Conservation (phyloP, 2,888 invertebrate species). For the Drosophila meridionalis region DNA sequence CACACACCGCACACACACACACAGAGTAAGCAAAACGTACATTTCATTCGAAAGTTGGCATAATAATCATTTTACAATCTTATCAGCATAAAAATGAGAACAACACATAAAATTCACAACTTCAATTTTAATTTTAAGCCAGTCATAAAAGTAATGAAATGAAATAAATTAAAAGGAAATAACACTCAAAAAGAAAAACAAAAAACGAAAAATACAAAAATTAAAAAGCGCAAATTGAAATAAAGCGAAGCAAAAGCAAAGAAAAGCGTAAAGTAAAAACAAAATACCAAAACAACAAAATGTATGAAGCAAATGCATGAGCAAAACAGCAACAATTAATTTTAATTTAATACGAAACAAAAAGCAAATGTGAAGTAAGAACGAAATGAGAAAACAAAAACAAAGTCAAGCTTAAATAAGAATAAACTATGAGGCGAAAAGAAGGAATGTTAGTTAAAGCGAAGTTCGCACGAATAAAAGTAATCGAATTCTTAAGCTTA, state of each 20-base stretch:
- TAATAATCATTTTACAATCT: conserved; percentile 61
- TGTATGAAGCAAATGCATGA: conserved; percentile 53
- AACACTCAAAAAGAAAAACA: conserved; percentile 38
- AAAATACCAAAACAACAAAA: conserved; percentile 29
- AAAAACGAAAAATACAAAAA: conserved; percentile 22
- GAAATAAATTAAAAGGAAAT: conserved; percentile 57
- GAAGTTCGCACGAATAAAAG: conserved; percentile 56
- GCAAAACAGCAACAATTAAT: conserved; percentile 64
- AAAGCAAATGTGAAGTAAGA: conserved; percentile 64
- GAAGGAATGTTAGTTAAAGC: conserved; percentile 68
- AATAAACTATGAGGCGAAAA: conserved; percentile 27
- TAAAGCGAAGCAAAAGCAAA: conserved; percentile 32
- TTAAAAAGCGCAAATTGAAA: conserved; percentile 59
- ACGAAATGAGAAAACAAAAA: conserved; percentile 57
- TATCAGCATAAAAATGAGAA: conserved; percentile 59
- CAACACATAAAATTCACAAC: conserved; percentile 64
- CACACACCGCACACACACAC: conserved; percentile 26
- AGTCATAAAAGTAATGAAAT: conserved; percentile 64
- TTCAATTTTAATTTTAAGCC: conserved; percentile 78
- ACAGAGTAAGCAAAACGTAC: conserved; percentile 31
- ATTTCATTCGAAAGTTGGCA: conserved; percentile 62
- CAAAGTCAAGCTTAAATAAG: conserved; percentile 43
- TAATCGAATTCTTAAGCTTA: conserved; percentile 82
- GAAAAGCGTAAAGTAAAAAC: conserved; percentile 44
- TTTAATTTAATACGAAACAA: conserved; percentile 63